phyloP scores from a whole-genome alignment of 2,888 invertebrate genomes.

The Patella pellucida region DNA sequence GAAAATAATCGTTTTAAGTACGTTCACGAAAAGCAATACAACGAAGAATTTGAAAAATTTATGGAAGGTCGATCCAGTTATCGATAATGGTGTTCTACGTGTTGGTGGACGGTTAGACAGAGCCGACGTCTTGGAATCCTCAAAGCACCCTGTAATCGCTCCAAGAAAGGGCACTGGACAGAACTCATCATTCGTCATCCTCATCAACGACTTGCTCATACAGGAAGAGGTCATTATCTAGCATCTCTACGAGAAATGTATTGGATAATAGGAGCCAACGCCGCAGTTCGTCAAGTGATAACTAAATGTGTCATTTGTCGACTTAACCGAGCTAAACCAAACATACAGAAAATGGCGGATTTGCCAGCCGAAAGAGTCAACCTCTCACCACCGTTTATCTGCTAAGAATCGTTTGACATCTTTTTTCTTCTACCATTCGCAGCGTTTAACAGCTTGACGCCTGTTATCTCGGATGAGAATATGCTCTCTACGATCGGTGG shows the following conservation, averaged over 20 bases:
- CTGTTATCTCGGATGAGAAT: too few species aligned
- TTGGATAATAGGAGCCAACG: not conserved
- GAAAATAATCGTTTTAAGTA: not conserved
- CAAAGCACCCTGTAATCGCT: not conserved
- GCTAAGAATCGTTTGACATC: too few species aligned
- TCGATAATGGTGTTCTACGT: not conserved
- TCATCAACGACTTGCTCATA: not conserved
- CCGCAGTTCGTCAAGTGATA: not conserved
- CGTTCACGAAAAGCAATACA: not conserved
- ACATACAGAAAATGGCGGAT: slow-evolving; percentile 1
- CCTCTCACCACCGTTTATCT: slow-evolving; percentile 25
- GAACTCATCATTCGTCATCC: not conserved
- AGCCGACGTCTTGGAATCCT: not conserved
- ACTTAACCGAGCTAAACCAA: not conserved
- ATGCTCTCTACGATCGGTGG: too few species aligned
- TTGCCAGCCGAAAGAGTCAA: not conserved
- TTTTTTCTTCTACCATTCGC: too few species aligned
- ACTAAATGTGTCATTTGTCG: not conserved
- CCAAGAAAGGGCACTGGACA: not conserved
- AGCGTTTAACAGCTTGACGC: too few species aligned
- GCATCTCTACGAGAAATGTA: not conserved
- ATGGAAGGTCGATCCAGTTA: not conserved
- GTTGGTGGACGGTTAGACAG: not conserved
- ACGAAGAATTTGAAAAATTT: too few species aligned
- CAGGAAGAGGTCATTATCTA: not conserved